phyloP scores from a whole-genome alignment of 1,140 invertebrate species.

The Aphaenogaster floridana region DNA sequence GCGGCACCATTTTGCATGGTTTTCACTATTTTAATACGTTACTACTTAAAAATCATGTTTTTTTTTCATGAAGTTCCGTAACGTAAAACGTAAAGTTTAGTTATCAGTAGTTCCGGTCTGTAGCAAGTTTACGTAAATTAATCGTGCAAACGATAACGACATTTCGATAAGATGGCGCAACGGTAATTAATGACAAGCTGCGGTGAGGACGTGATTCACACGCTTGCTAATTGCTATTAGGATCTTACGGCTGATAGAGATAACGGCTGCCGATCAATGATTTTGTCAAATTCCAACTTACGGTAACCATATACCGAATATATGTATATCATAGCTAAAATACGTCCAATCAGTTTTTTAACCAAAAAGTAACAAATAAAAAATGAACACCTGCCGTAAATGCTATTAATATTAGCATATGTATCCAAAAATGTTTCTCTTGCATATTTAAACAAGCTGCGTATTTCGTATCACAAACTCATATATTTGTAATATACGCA shows the following conservation, averaged over 20 bases:
- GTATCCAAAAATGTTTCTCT: not conserved
- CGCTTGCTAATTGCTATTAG: conserved; percentile 45
- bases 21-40: not conserved
- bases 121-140: conserved; percentile 32
- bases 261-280: conserved; percentile 28
- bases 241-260: conserved; percentile 40
- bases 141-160: conserved; percentile 14
- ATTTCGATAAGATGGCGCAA: conserved; percentile 48
- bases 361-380: not conserved
- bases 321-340: not conserved
- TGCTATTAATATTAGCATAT: not conserved
- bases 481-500: not conserved
- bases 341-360: not conserved
- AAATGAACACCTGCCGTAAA: not conserved
- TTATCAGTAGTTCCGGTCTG: not conserved
- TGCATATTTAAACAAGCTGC: not conserved
- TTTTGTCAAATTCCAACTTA: conserved; percentile 33
- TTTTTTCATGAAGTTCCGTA: conserved; percentile 2
- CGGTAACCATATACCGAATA: not conserved
- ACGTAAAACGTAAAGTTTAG: not conserved
- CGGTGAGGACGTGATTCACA: conserved; percentile 25
- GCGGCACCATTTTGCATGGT: not conserved
- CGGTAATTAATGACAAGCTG: conserved; percentile 44
- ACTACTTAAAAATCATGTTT: conserved; percentile 18
- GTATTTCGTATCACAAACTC: not conserved